phyloP scores from a whole-genome alignment of 2,888 invertebrate genomes.

The Melieria picta region DNA sequence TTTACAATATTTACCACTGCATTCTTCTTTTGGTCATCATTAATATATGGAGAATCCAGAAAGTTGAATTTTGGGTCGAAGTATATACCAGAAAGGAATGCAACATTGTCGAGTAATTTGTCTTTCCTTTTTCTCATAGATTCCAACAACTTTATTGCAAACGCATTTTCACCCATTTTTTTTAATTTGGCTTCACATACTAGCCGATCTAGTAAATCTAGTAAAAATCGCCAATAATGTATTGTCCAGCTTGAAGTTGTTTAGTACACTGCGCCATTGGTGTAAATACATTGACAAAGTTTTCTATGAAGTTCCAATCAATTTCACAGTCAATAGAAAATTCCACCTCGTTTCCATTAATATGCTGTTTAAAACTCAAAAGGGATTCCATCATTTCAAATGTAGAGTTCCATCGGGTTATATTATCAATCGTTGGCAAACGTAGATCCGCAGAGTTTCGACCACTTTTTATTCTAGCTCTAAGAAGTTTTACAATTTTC shows the following conservation, averaged over 20 bases:
- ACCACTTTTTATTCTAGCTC: neutral
- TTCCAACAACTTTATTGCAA: constrained; percentile 19
- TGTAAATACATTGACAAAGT: constrained; percentile 15
- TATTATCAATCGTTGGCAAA: constrained; percentile 21
- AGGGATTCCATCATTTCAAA: constrained; percentile 17
- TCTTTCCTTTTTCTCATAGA: constrained; percentile 17
- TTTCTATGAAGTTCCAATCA: constrained; percentile 16
- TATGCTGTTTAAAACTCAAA: constrained; percentile 5
- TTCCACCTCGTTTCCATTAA: constrained; percentile 9
- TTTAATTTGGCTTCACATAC: constrained; percentile 24
- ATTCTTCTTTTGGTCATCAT: constrained; percentile 11
- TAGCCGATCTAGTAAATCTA: constrained; percentile 24
- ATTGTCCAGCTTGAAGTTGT: constrained; percentile 21
- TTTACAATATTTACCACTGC: constrained; percentile 1
- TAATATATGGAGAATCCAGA: constrained; percentile 8
- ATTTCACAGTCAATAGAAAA: neutral
- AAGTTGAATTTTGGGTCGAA: constrained; percentile 27
- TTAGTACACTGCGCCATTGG: constrained; percentile 13
- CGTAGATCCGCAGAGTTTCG: neutral
- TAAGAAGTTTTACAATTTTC: constrained; percentile 17
- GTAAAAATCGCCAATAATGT: constrained; percentile 28
- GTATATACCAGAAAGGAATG: constrained; percentile 28
- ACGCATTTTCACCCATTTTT: constrained; percentile 27
- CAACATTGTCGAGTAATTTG: constrained; percentile 25
- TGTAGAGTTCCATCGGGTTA: constrained; percentile 7